Percentiles rank a stretch among this genome's conserved stretches.
phyloP scores from a whole-genome alignment of 2,888 invertebrate species.

The Plutella xylostella region DNA sequence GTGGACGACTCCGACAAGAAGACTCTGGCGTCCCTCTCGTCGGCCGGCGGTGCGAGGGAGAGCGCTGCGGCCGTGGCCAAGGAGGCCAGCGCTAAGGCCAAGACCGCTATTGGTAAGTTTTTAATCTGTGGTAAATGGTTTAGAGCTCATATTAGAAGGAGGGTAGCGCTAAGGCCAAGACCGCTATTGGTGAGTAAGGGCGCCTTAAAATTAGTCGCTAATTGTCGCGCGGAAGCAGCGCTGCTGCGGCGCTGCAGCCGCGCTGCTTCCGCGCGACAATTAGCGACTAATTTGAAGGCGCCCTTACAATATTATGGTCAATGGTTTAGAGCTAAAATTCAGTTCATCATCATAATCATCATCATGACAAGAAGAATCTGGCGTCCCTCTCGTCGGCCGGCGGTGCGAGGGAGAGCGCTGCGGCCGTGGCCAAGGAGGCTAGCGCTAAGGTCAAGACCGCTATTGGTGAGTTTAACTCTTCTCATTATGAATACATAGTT shows the following conservation, averaged over 20 bases:
- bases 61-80: conserved; percentile 66
- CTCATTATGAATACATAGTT: too few relatives aligned
- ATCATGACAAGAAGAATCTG: conserved; percentile 71
- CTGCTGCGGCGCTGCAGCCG: too few relatives aligned
- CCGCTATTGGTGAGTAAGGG: conserved; percentile 67
- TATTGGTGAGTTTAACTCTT: too few relatives aligned
- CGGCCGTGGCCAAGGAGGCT: conserved; percentile 69
- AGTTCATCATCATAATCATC: too few relatives aligned
- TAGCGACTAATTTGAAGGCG: too few relatives aligned
- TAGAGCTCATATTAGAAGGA: conserved; percentile 55
- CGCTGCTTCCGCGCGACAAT: too few relatives aligned
- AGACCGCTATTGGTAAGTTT: conserved; percentile 61
- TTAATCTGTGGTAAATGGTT: background rate
- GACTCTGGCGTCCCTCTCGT: conserved; percentile 68
- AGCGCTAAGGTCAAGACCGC: conserved; percentile 69
- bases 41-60: conserved; percentile 70
- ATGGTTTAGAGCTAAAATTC: background rate
- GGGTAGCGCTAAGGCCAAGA: conserved; percentile 68
- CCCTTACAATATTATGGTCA: background rate
- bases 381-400: conserved; percentile 68
- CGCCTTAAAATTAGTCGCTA: too few relatives aligned
- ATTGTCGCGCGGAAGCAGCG: too few relatives aligned
- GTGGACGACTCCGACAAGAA: conserved; percentile 70
- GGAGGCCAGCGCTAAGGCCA: conserved; percentile 69
- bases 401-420: conserved; percentile 63